Conservation (phyloP, 2,113 vertebrate species). For the Gymnarchus niloticus region DNA sequence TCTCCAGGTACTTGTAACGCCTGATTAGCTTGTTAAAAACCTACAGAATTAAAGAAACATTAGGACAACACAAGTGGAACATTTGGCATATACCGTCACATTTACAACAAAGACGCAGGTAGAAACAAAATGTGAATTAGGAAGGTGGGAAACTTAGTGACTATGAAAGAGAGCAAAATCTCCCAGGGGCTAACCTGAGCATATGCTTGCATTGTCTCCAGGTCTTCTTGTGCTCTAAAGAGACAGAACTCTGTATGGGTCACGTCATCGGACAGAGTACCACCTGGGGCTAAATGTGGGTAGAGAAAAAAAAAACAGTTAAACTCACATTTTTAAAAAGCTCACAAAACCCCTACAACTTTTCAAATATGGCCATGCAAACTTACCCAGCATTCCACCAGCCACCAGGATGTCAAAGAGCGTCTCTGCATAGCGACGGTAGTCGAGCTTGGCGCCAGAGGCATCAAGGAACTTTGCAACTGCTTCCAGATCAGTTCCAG, state of each 20-base stretch:
- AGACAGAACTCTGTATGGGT: conserved; percentile 96
- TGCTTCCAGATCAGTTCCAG: conserved; percentile 96
- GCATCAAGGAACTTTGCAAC: conserved; percentile 98
- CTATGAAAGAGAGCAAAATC: not conserved
- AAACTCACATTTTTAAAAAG: not conserved
- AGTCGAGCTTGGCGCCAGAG: conserved; percentile 98
- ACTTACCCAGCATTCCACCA: conserved; percentile 95
- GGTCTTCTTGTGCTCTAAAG: conserved; percentile 95
- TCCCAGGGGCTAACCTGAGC: conserved; percentile 76
- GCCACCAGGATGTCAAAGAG: conserved; percentile 99
- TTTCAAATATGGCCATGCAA: not conserved
- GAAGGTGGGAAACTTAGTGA: not conserved
- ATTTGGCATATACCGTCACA: not conserved
- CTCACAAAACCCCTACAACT: not conserved
- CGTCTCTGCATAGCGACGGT: conserved; percentile 98
- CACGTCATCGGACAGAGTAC: conserved; percentile 95
- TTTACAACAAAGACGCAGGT: too few relatives aligned
- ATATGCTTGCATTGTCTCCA: conserved; percentile 98
- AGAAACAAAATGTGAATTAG: not conserved
- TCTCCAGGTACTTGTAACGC: conserved; percentile 99
- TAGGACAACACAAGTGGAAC: not conserved
- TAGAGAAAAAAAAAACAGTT: not conserved
- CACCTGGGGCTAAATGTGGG: conserved; percentile 78
- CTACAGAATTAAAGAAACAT: conserved; percentile 46
- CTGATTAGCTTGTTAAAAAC: conserved; percentile 99